Evolutionary conservation across 2,113 vertebrate genomes (phyloP), one percentile per base, ranked within the genome.

Genomic region (Athene noctua): DNA sequence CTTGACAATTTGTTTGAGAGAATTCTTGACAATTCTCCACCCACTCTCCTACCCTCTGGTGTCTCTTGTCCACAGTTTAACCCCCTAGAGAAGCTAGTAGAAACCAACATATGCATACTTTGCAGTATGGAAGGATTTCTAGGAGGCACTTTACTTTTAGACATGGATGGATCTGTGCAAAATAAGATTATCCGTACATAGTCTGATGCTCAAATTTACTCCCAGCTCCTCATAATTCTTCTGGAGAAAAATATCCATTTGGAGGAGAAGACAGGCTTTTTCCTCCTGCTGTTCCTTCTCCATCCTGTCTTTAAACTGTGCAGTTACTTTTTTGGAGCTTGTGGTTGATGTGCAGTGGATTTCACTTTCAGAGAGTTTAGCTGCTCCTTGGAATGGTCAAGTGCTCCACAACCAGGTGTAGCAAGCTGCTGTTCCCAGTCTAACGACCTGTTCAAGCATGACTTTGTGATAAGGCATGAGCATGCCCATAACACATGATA

Each of bases 401-500:
- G 32, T 6, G 15, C 44, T 62, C 67, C 67, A 81, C 29, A 71
- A 61, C 73, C 79, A 86, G 86, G 78, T 92, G 75, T 46, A 58
- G 62, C 67, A 84, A 82, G 80, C 83, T 95, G 82, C 65, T n/a
- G 51, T 77, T 75, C 71, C 88, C 30, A 26, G 40, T 19, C 71
- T 77, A 94, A 29, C 20, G 10, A 81, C 65, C 68, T 80, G 58
- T 52, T 87, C 89, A 80, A 62, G 83, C 18, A 70, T 70, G 92
- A 80, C 87, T 96, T 88, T 82, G 51, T 85, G 95, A 82, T 92
- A 65, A 87, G 82, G 38, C 46, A 44, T 77, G 83, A 94, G 63
- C 68, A 90, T 97, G 96, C 71, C 80, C 73, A 5, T 49, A 94
- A 67, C 80, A 87, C 77, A 47, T 49, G 95, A 80, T 86, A 88